Base-by-base conservation (phyloP, 2,888 invertebrate genomes). In the Himalopsyche anomala region DNA sequence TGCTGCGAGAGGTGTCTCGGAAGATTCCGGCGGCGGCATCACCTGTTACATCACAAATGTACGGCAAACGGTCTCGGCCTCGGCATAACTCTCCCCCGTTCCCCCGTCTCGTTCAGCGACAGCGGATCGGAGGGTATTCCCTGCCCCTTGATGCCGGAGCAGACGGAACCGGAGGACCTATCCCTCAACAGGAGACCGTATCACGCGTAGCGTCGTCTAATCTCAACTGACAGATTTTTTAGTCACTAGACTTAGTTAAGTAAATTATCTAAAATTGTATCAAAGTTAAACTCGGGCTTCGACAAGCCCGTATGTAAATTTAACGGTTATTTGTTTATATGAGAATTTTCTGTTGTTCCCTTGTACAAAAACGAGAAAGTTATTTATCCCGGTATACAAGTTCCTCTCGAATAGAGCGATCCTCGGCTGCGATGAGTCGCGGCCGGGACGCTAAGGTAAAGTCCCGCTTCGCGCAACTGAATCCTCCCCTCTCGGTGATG, bases 101-200 rank as follows among this genome's bases (percentile, higher is more conserved):
- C 86, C 69, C 86, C 84, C 69, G 85, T 83, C 89, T 92, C 92
- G 92, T 92, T 92, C 90, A 92, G 92, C 93, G 93, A 92, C 89
- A 93, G 74, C 89, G 89, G 51, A 81, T 90, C 81, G 87, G 90
- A 17, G 89, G 89, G 82, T 89, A 90, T n/a, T 87, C 89, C 90
- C 90, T 92, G 90, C 92, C 85, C 89, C 55, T 85, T 79, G 84
- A 87, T 86, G 45, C 97, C 97, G 28, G 97, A 96, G 91, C 98
- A 98, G 92, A 98, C 98, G 3, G 98, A 98, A 91, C 98, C 98
- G 9, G 98, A 98, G 91, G 98, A 98, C 91, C 93, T 98, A 88
- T 97, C 97, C 85, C 95, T 97, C 94, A 93, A 93, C 84, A 91
- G 93, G 89, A 92, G 93, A 90, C 91, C 92, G 90, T 92, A 93